Evolutionary conservation across 1,140 invertebrate genomes (phyloP).

Genomic region (Pogonomyrmex barbatus): DNA sequence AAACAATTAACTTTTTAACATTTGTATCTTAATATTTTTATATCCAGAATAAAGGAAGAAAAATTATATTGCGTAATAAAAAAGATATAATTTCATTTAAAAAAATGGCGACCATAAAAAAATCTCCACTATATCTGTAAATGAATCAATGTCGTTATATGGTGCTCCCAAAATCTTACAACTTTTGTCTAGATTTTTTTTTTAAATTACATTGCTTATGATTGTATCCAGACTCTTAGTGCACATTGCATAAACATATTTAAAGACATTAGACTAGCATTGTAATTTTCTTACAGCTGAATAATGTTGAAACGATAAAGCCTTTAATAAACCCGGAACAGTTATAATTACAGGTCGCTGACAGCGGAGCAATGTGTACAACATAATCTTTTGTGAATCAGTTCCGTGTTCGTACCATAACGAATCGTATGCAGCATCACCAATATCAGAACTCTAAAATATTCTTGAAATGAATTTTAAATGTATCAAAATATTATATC

Average conservation of each 20-base stretch:
- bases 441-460: constrained; percentile 21
- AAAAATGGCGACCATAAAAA: no score
- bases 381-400: not conserved
- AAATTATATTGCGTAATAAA: no score
- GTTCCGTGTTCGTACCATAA: constrained; percentile 20
- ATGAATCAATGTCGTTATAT: no score
- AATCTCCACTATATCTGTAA: no score
- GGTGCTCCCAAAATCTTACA: no score
- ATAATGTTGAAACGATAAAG: constrained; percentile 36
- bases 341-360: constrained; percentile 72
- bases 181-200: no score
- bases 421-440: constrained; percentile 5
- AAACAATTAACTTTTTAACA: no score
- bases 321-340: constrained; percentile 38
- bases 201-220: no score
- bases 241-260: not conserved
- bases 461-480: not conserved
- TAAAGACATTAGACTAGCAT: not conserved
- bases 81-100: no score
- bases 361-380: constrained; percentile 30
- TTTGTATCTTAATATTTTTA: no score
- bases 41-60: no score
- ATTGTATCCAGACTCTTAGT: no score
- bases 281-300: constrained; percentile 17
- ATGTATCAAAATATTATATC: not conserved